Percentiles rank a stretch among this genome's conserved stretches.
Conservation (phyloP, 2,113 vertebrate genomes). For the Hepsetus odoe region DNA sequence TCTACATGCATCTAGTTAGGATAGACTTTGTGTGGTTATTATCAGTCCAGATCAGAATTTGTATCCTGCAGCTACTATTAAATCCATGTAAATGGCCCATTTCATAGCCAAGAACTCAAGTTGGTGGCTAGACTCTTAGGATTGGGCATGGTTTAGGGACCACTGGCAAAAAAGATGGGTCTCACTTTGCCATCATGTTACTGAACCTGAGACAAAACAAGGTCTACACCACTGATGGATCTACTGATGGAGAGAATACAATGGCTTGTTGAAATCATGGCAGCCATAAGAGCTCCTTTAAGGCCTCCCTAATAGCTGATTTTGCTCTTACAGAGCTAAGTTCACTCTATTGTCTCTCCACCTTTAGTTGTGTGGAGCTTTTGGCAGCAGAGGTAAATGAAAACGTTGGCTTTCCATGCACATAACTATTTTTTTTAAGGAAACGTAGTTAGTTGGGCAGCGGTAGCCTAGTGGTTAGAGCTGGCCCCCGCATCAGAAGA, state of each 20-base stretch:
- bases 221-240: conserved; percentile 3
- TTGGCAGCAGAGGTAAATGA: not conserved
- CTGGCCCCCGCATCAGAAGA: no score
- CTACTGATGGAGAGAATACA: conserved; percentile 24
- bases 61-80: conserved; percentile 28
- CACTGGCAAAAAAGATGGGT: conserved; percentile 23
- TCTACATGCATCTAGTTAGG: conserved; percentile 37
- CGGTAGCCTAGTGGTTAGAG: no score
- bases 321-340: not conserved
- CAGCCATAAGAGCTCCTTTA: not conserved
- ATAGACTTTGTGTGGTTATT: conserved; percentile 30
- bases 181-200: not conserved
- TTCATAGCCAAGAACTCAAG: conserved; percentile 49
- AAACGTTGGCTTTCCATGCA: not conserved
- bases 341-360: not conserved
- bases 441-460: conserved; percentile 45
- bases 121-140: conserved; percentile 33
- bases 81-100: conserved; percentile 41
- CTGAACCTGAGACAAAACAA: conserved; percentile 14
- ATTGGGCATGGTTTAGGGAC: conserved; percentile 17
- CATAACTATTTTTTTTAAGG: not conserved
- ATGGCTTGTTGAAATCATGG: not conserved
- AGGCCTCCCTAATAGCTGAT: not conserved
- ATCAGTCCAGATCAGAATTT: conserved; percentile 12
- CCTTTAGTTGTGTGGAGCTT: not conserved